These are phyloP conservation scores for Pachyramphus minor DNA, from an alignment of 2,113 vertebrate species.

Conservation along the genomic window DNA sequence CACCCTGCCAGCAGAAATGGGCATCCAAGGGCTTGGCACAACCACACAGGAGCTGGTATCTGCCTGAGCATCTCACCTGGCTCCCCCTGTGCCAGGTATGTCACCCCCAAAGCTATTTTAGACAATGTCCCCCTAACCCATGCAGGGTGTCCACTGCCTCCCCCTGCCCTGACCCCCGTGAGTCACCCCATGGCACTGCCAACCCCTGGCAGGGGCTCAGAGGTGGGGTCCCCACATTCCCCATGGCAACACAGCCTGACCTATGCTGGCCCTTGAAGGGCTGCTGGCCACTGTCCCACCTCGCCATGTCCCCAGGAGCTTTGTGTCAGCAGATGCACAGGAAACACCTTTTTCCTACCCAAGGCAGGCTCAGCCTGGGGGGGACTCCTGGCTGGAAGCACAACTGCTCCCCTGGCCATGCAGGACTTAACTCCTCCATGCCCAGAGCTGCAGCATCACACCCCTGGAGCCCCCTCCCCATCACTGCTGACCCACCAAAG, in stretches of 20 bases:
- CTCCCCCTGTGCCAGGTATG: neutral
- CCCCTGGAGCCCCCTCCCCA: neutral
- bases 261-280: neutral
- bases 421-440: neutral
- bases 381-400: neutral
- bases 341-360: constrained; percentile 74
- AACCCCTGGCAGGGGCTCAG: neutral
- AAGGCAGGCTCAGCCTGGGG: rapidly evolving
- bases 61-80: neutral
- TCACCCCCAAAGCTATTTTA: neutral
- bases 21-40: rapidly evolving
- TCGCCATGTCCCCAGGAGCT: neutral
- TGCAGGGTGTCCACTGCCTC: rapidly evolving
- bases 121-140: rapidly evolving
- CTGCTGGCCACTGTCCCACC: neutral
- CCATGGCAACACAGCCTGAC: rapidly evolving
- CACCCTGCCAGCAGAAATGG: neutral
- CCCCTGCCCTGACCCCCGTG: rapidly evolving
- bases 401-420: neutral
- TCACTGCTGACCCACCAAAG: neutral
- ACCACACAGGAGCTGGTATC: neutral
- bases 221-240: neutral
- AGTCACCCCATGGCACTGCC: neutral
- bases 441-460: neutral
- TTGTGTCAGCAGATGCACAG: constrained; percentile 63